Base-by-base conservation (phyloP, 2,888 invertebrate genomes). In the Pachycephus smyrnensis region DNA sequence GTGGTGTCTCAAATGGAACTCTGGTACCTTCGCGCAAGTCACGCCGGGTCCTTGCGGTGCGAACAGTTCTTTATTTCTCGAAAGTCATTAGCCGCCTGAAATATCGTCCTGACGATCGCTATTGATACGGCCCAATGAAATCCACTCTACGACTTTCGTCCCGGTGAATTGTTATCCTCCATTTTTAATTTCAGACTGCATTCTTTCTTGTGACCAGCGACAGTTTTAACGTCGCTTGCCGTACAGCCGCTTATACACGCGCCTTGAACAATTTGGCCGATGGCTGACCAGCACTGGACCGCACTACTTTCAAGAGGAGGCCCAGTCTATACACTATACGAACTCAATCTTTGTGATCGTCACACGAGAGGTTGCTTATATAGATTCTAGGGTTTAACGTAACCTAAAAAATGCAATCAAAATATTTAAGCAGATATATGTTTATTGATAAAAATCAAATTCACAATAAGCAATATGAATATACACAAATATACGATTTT, bases 271-370 rank as follows among this genome's bases (percentile, higher is more conserved):
- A 79, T 81, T 82, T 73, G 75, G 77, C 71, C 69, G 73, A 36
- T 32, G 86, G 80, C 86, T 82, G 86, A 84, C 84, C 83, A 84
- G 77, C 80, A 82, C 77, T 80, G 83, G 81, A 82, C 79, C 79
- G 73, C 74, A 83, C 81, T 84, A 86, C 86, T 86, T 73, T 32
- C 31, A 31, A 31, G 71, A 33, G 31, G 12, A 15, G 71, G 12
- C 33, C 32, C 32, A 11, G 12, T 31, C 6, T 71, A 71, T 71
- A 33, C 30, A 1, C 32, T 15, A n/a, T 12, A 71, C 31, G 71
- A 33, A 30, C 71, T 55, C 9, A 55, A 23, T 23, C 55, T 0
- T 23, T 9, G 55, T 15, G 9, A 55, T 23, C 15, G 1, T 23
- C 23, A 55, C 2, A 55, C 23, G 55, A 55, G 15, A 55, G 15